phyloP scores from a whole-genome alignment of 2,888 invertebrate genomes.

The Leptopterna dolabrata region DNA sequence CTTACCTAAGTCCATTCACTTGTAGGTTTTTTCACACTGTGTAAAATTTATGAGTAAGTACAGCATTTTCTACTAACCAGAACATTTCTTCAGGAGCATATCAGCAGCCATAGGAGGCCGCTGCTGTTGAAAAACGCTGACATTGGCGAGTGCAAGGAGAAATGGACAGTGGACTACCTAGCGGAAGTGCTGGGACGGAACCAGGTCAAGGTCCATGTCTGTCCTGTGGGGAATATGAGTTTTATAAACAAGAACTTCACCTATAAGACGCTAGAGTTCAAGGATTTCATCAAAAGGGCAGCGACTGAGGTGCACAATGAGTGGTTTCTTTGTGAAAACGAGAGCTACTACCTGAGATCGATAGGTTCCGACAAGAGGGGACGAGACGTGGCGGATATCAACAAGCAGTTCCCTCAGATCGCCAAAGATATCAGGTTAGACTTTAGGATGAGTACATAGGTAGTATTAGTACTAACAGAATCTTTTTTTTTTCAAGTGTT shows the following conservation, averaged over 20 bases:
- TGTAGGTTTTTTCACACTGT: no score
- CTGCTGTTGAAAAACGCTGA: constrained; percentile 67
- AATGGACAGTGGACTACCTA: constrained; percentile 69
- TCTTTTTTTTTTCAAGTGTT: no score
- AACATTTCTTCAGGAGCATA: neutral
- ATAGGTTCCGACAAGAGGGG: constrained; percentile 69
- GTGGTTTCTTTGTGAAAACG: constrained; percentile 65
- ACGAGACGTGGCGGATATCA: constrained; percentile 69
- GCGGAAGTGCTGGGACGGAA: constrained; percentile 65
- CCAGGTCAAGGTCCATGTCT: constrained; percentile 69
- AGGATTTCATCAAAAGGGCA: constrained; percentile 67
- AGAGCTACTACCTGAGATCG: constrained; percentile 66
- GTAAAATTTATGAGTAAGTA: no score
- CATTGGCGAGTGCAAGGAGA: constrained; percentile 68
- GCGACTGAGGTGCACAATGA: constrained; percentile 64
- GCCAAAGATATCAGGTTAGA: constrained; percentile 66
- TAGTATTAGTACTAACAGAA: no score
- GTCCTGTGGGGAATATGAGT: constrained; percentile 67
- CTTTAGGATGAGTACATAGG: neutral
- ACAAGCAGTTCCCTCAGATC: constrained; percentile 68
- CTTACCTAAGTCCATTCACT: no score
- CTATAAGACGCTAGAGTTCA: constrained; percentile 69
- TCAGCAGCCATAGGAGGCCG: constrained; percentile 64
- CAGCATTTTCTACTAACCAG: no score
- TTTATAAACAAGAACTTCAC: constrained; percentile 70